phyloP scores from a whole-genome alignment of 2,888 invertebrate genomes.

The Caenorhabditis sp. region DNA sequence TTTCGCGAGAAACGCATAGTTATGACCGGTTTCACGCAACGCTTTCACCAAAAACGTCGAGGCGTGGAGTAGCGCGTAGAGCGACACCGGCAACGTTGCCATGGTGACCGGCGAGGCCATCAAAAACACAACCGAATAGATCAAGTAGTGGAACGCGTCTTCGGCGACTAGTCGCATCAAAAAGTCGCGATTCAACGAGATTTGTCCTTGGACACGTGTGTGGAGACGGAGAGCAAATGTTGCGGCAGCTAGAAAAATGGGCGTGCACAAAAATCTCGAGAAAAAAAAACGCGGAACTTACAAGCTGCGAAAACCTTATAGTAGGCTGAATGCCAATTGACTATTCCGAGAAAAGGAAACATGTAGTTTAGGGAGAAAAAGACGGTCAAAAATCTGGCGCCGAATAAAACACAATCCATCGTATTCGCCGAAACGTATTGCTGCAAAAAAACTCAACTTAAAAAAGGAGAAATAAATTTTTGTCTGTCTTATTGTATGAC shows the following conservation, averaged over 20 bases:
- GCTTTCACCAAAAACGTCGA: constrained; percentile 84
- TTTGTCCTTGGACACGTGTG: constrained; percentile 82
- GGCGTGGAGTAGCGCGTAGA: constrained; percentile 91
- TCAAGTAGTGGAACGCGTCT: constrained; percentile 90
- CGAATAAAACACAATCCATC: constrained; percentile 87
- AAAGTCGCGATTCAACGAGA: constrained; percentile 82
- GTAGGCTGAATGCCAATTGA: constrained; percentile 77
- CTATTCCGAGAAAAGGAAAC: constrained; percentile 83
- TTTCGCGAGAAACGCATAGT: constrained; percentile 28
- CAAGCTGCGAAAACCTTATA: constrained; percentile 84
- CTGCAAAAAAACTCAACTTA: constrained; percentile 62
- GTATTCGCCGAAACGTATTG: constrained; percentile 79
- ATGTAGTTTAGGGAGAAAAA: constrained; percentile 85
- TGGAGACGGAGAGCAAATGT: constrained; percentile 92
- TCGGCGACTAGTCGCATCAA: constrained; percentile 83
- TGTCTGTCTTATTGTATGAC: too few species aligned
- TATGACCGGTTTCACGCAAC: constrained; percentile 36
- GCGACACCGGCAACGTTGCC: constrained; percentile 86
- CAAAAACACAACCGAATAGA: constrained; percentile 92
- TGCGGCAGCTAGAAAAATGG: constrained; percentile 78
- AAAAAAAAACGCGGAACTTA: constrained; percentile 27
- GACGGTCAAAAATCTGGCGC: constrained; percentile 84
- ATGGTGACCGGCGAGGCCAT: constrained; percentile 87
- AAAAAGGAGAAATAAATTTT: too few species aligned
- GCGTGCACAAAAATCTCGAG: background rate